Evolutionary conservation across 2,797 vertebrate genomes (phyloP).

Genomic region (Anguilla obscura): DNA sequence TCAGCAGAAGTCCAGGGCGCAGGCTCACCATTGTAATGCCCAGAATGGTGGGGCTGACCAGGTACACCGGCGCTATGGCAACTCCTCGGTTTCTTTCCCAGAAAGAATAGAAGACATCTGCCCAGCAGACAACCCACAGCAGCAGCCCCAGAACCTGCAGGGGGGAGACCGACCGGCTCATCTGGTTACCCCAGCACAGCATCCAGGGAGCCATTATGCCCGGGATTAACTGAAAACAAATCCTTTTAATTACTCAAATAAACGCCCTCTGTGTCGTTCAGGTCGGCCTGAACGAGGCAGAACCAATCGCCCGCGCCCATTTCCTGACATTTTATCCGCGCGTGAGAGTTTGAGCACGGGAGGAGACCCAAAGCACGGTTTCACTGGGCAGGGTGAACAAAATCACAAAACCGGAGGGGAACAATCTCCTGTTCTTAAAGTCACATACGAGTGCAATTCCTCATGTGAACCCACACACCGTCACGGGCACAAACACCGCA

Average conservation of each 20-base stretch:
- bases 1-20: not conserved
- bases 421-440: too few species aligned
- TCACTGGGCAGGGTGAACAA: not conserved
- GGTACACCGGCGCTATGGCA: constrained; percentile 70
- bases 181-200: not conserved
- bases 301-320: not conserved
- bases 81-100: constrained; percentile 83
- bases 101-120: constrained; percentile 97
- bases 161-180: not conserved
- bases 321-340: not conserved
- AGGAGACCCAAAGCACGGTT: not conserved
- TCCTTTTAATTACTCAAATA: not conserved
- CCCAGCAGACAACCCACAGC: constrained; percentile 95
- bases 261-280: not conserved
- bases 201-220: not conserved
- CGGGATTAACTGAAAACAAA: not conserved
- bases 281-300: not conserved
- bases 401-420: not conserved
- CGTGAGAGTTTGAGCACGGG: not conserved
- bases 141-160: constrained; percentile 83
- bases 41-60: constrained; percentile 86
- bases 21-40: constrained; percentile 92
- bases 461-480: too few species aligned
- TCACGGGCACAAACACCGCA: too few species aligned
- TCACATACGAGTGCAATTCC: too few species aligned